Evolutionary conservation across 2,888 invertebrate species (phyloP), one percentile per base, ranked within the genome.

Genomic region (Smittia sp.): DNA sequence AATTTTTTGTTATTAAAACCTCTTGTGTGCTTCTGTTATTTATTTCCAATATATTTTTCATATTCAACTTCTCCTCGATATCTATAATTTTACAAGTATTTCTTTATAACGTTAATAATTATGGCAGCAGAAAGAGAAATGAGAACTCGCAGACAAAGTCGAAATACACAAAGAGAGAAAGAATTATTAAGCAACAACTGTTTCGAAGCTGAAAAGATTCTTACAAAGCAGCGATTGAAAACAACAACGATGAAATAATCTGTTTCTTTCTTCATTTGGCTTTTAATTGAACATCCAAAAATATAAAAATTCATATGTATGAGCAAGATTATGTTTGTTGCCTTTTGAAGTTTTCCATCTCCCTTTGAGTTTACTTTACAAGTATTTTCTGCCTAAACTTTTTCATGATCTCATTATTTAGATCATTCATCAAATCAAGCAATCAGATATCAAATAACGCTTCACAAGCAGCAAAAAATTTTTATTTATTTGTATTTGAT

Each of bases 181-280:
- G 68, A 68, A 68, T 46, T 68, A 68, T 68, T n/a, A 46, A 13
- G 7, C 68, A 68, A 46, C 68, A 68, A 68, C 68, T 68, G 68
- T 68, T 68, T 46, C 41, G 18, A 39, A 13, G n/a, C n/a, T n/a
- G n/a, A 13, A 46, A 46, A 46, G 46, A 46, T 11, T 46, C 46
- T 32, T 32, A 32, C 32, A 32, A 32, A 32, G 15, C 46, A 46
- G 11, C 46, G 63, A 63, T 63, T 6, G 27, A 24, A 58, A 63
- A 63, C 63, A 63, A 63, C 25, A 63, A 63, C 63, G 22, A 25
- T 63, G 25, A 63, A 63, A 63, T 63, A 63, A 63, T 63, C 63
- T 63, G 63, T 63, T 63, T 39, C 54, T 27, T 69, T 69, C 69
- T 69, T 25, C 25, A 38, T 39, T 66, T 66, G 7, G 39, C 7